These are phyloP conservation scores for Mycetomoellerius zeteki DNA, from an alignment of 1,140 invertebrate species.

Conservation along the genomic window DNA sequence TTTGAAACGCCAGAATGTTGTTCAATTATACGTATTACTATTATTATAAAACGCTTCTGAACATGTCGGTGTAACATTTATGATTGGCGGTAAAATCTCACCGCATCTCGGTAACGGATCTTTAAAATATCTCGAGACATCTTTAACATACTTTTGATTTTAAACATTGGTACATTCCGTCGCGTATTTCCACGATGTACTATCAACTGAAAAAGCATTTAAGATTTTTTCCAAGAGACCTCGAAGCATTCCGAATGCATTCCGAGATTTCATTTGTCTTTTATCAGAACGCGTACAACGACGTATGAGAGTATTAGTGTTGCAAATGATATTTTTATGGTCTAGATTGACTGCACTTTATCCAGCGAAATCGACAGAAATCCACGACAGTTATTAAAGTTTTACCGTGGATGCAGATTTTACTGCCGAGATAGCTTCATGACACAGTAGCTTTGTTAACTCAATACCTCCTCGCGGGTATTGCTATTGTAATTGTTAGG, in stretches of 20 bases:
- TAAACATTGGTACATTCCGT: slow-evolving; percentile 8
- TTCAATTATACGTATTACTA: slow-evolving; percentile 79
- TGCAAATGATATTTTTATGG: slow-evolving; percentile 53
- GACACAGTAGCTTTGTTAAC: slow-evolving; percentile 73
- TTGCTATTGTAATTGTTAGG: slow-evolving; percentile 71
- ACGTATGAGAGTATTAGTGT: slow-evolving; percentile 37
- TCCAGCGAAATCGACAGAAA: not conserved
- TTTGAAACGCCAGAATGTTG: slow-evolving; percentile 84
- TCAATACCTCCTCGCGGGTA: slow-evolving; percentile 52
- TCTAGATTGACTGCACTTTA: slow-evolving; percentile 31
- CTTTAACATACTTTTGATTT: not conserved
- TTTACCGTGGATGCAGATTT: slow-evolving; percentile 62
- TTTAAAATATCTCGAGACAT: slow-evolving; percentile 17
- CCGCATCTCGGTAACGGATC: slow-evolving; percentile 71
- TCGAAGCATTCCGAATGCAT: slow-evolving; percentile 2
- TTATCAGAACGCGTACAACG: slow-evolving; percentile 45
- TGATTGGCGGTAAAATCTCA: slow-evolving; percentile 68
- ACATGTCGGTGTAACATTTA: slow-evolving; percentile 68
- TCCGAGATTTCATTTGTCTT: slow-evolving; percentile 8
- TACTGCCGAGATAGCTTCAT: slow-evolving; percentile 69
- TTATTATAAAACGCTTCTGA: slow-evolving; percentile 73
- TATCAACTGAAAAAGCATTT: not conserved
- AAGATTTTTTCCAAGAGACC: not conserved
- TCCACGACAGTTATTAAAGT: slow-evolving; percentile 36
- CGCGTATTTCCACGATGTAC: not conserved